Evolutionary conservation across 2,797 vertebrate genomes (phyloP).

Genomic region (Limnodromus scolopaceus): DNA sequence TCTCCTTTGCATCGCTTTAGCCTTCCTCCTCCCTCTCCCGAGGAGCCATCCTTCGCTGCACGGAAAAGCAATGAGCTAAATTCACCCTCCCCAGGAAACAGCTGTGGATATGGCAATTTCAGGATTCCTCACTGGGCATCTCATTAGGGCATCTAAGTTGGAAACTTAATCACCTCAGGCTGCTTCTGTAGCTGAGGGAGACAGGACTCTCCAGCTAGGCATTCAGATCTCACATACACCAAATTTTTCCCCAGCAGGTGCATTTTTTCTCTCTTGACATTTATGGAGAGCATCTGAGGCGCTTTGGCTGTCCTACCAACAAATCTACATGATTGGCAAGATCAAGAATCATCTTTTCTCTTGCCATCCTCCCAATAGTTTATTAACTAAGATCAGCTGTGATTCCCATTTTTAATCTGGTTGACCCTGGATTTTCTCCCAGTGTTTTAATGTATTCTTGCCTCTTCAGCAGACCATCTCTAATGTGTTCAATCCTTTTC

Average conservation of each 20-base stretch:
- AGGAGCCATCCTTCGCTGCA: background rate
- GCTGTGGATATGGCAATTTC: background rate
- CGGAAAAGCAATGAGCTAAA: background rate
- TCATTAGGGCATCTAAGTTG: background rate
- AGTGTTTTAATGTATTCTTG: background rate
- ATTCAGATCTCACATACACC: background rate
- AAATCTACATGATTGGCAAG: background rate
- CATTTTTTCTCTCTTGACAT: constrained; percentile 14
- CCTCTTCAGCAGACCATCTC: background rate
- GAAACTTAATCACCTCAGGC: background rate
- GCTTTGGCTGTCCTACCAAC: background rate
- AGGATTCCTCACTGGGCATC: background rate
- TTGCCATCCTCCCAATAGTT: background rate
- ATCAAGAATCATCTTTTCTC: background rate
- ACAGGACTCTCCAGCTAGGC: rapidly evolving
- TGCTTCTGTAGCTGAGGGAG: background rate
- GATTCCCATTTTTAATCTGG: background rate
- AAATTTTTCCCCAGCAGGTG: background rate
- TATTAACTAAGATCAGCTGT: background rate
- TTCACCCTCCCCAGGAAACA: background rate
- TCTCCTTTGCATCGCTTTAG: background rate
- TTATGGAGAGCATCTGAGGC: background rate
- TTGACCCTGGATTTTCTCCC: background rate
- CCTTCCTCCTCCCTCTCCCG: background rate
- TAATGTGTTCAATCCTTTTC: background rate